Base-by-base conservation (phyloP, 2,113 vertebrate species). In the Triplophysa rosa region DNA sequence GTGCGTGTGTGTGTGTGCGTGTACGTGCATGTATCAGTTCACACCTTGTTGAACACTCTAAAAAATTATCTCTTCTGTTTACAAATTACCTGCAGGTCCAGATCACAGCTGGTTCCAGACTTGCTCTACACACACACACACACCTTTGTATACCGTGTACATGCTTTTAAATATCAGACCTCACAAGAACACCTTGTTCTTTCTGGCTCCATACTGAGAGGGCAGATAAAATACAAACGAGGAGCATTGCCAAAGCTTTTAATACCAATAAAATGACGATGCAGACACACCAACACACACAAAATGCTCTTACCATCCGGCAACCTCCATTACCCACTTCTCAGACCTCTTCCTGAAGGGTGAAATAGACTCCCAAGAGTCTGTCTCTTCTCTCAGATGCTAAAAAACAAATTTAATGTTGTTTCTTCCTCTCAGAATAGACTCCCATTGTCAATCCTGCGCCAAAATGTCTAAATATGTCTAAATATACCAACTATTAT, bases 281-380 rank as follows among this genome's bases (percentile, higher is more conserved):
- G 24, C 45, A 58, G 4, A 63, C 61, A 74, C 10, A 64, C 19
- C n/a, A 37, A 65, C 42, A 59, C 52, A 29, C 54, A 58, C 54
- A 58, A 58, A 66, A 49, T 16, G 62, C 69, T 67, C 59, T 70
- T 77, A 12, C 80, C 72, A 78, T 79, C 80, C 67, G 37, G 29
- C 45, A 79, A 63, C 54, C 58, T 26, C 42, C 33, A 77, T 67
- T 73, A 80, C 29, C 54, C 70, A 61, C 45, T 72, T 75, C 78
- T 13, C 77, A 80, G 78, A 54, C 47, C 52, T 82, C 74, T 85
- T 82, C 86, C 80, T 84, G 1, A 52, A 73, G 17, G 29, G 58
- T 29, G 19, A 61, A 63, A 79, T n/a, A 68, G 45, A 16, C 67
- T 52, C 52, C 19, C n/a, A 54, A 37, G 12, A 71, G 52, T 58